A percentile compares a stretch with the other conserved stretches of the same genome.
phyloP scores from a whole-genome alignment of 1,140 invertebrate species.

The Berghia stephanieae region DNA sequence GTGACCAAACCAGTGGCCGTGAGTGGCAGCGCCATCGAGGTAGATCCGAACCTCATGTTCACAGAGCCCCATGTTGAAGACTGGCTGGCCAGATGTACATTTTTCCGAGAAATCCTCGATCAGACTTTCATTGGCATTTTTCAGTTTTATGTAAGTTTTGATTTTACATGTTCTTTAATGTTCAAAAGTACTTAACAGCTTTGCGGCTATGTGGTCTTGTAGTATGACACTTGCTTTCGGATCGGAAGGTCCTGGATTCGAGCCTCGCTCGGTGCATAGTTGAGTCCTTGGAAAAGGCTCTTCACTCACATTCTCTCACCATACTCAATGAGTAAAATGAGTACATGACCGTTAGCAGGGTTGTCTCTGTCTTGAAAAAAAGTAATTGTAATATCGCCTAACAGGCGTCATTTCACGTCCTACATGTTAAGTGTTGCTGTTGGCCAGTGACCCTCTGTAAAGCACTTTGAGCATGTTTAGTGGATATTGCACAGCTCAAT shows the following conservation, averaged over 20 bases:
- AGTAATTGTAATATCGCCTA: background rate
- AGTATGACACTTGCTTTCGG: too few species aligned
- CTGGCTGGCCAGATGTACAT: slow-evolving; percentile 44
- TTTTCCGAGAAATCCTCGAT: slow-evolving; percentile 48
- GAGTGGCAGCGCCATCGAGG: background rate
- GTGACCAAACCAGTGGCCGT: slow-evolving; percentile 21
- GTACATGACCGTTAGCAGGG: too few species aligned
- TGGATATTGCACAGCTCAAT: too few species aligned
- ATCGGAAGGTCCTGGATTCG: too few species aligned
- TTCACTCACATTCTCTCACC: too few species aligned
- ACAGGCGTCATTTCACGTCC: background rate
- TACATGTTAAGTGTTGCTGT: too few species aligned
- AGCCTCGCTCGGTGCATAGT: too few species aligned
- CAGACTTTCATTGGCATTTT: slow-evolving; percentile 48
- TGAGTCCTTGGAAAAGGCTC: too few species aligned
- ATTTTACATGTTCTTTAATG: background rate
- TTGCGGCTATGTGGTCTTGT: too few species aligned
- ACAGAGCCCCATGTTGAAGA: slow-evolving; percentile 41
- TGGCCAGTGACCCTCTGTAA: too few species aligned
- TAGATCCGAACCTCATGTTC: slow-evolving; percentile 23
- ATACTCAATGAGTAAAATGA: too few species aligned
- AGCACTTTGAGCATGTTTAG: too few species aligned
- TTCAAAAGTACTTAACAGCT: background rate
- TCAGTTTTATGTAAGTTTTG: slow-evolving; percentile 33
- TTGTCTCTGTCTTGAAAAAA: background rate